phyloP scores from a whole-genome alignment of 2,888 invertebrate species.

The Caenorhabditis japonica region DNA sequence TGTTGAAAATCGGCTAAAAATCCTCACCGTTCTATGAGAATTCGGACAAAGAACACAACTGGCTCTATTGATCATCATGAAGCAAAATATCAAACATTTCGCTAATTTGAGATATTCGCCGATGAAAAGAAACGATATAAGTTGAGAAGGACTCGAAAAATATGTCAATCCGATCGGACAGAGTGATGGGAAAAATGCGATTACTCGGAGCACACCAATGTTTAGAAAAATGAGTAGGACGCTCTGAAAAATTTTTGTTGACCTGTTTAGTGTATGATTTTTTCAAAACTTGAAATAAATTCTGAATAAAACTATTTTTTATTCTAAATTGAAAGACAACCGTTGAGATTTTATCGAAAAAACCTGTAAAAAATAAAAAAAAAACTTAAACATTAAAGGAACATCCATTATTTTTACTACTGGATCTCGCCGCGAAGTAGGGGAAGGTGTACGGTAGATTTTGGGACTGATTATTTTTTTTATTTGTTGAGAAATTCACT shows the following conservation, averaged over 20 bases:
- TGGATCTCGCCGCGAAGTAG: no score
- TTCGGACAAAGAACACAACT: slow-evolving; percentile 18
- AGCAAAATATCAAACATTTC: slow-evolving; percentile 26
- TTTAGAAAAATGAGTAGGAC: slow-evolving; percentile 15
- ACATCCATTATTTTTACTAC: no score
- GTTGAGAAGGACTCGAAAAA: slow-evolving; percentile 17
- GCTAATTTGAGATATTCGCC: slow-evolving; percentile 25
- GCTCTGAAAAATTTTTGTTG: no score
- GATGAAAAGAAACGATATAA: slow-evolving; percentile 19
- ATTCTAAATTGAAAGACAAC: no score
- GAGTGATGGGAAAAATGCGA: slow-evolving; percentile 9
- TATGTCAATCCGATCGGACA: slow-evolving; percentile 12
- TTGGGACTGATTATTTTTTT: no score
- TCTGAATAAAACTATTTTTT: no score
- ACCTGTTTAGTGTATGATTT: no score
- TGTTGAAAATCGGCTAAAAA: background rate
- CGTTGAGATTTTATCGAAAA: no score
- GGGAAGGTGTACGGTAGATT: no score
- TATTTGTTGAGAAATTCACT: no score
- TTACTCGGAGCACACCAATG: slow-evolving; percentile 8
- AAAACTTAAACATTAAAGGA: background rate
- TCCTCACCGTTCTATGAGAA: slow-evolving; percentile 13
- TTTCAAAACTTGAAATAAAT: no score
- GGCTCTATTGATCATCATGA: slow-evolving; percentile 33
- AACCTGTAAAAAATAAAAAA: no score